Base-by-base conservation (phyloP, 2,113 vertebrate genomes). In the Junco hyemalis region DNA sequence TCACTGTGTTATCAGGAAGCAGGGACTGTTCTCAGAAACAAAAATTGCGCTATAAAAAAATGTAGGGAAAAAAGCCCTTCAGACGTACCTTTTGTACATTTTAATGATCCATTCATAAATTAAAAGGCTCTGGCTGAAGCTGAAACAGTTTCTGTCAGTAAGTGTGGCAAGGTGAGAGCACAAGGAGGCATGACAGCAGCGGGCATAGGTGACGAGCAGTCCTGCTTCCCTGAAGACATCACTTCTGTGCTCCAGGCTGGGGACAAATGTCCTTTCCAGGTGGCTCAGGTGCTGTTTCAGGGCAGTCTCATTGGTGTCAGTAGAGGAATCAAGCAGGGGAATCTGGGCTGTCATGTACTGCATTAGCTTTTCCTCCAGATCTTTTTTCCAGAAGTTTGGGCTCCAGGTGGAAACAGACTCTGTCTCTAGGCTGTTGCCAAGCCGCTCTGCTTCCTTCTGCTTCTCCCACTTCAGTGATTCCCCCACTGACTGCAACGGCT, bases 71-170 rank as follows among this genome's bases (percentile, higher is more conserved):
- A 70, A 77, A n/a, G 25, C 20, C 42, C 25, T 84, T 88, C 47
- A 42, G 33, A 85, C 95, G 31, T 93, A 97, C 97, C 96, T 94
- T 74, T 63, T 61, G 53, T 95, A 81, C 63, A 92, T 77, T 42
- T 92, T 88, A 78, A 88, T 73, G 50, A 70, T 45, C 97, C 96
- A 97, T 90, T 90, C 95, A 72, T 95, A 95, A 77, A 97, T 33
- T 70, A 94, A 76, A 76, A 97, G 93, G 35, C 42, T 92, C 51
- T 93, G 93, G 47, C 66, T 91, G 88, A 95, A 97, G 56, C 71
- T 94, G 63, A 93, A 74, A 26, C 64, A 22, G 24, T n/a, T 59
- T 4, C 42, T 29, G 31, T 54, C 40, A 57, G 23, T 74, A 33
- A 97, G 93, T 3, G 40, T 18, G 8, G 73, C 77, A 36, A 97